These are phyloP conservation scores for Tetranychus urticae DNA, from an alignment of 1,140 invertebrate species.

Conservation along the genomic window DNA sequence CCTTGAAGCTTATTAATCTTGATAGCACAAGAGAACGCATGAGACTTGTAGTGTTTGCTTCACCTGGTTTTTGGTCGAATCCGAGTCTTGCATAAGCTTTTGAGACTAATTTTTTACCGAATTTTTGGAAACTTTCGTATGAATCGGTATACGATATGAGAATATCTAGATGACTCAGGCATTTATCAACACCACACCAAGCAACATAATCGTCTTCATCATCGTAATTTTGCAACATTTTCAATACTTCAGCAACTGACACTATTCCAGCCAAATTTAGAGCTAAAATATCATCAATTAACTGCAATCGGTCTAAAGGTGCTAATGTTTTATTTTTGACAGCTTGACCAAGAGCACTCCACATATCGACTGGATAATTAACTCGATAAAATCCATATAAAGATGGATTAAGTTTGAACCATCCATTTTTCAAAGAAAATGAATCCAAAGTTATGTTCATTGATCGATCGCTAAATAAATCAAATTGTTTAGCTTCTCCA, in stretches of 20 bases:
- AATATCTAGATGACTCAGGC: constrained; percentile 40
- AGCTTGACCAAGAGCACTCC: constrained; percentile 48
- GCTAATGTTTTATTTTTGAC: constrained; percentile 50
- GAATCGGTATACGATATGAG: constrained; percentile 51
- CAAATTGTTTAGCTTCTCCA: constrained; percentile 32
- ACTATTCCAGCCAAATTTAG: constrained; percentile 55
- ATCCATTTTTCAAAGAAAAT: neutral
- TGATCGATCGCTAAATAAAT: constrained; percentile 28
- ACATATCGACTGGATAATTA: constrained; percentile 52
- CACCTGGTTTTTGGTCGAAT: constrained; percentile 27
- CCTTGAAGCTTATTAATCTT: constrained; percentile 53
- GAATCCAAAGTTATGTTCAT: constrained; percentile 15
- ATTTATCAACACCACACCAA: constrained; percentile 59
- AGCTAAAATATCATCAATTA: constrained; percentile 45
- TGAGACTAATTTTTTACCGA: constrained; percentile 38
- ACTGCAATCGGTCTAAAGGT: constrained; percentile 63
- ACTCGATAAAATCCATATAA: constrained; percentile 37
- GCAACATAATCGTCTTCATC: constrained; percentile 78
- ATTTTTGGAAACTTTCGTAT: constrained; percentile 39
- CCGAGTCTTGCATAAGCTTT: constrained; percentile 42
- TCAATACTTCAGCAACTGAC: constrained; percentile 46
- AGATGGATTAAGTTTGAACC: constrained; percentile 21
- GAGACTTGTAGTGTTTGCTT: constrained; percentile 49
- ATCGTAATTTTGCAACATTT: constrained; percentile 45
- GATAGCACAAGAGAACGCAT: constrained; percentile 55